Base-by-base conservation (phyloP, 2,888 invertebrate species). In the Agrochola lychnidis region DNA sequence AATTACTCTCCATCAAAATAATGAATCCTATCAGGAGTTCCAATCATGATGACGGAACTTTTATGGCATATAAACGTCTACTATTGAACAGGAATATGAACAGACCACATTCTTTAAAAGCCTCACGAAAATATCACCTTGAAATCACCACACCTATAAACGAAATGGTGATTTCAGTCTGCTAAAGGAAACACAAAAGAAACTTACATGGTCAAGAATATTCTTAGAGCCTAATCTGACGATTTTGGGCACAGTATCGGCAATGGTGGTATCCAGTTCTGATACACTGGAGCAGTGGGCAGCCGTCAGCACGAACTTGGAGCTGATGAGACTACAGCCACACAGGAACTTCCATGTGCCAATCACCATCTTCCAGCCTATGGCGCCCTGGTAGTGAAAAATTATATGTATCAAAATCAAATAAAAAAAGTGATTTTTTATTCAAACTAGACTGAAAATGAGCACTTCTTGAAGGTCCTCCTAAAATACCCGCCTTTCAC, bases 301-400 rank as follows among this genome's bases (percentile, higher is more conserved):
- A 1, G 98, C 98, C 1, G 98, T 98, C 51, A 98, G 89, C 2
- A 98, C 96, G 89, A 97, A 98, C 56, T 95, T 95, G 25, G 97
- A 94, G 70, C 97, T 97, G 75, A 98, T 97, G 7, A 98, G 93
- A 3, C 97, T 97, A 6, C 98, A 97, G 0, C 98, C 98, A 89
- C 98, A 98, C 85, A 93, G 92, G 84, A 95, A 95, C n/a, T 89
- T 67, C 91, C 93, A 95, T 0, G 87, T 86, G 2, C 91, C 89
- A 7, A 64, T 82, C 2, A 72, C 76, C 16, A 91, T 86, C 68
- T 88, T 87, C 95, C 94, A 94, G 0, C 95, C 95, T 76, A 95
- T 86, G 56, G 95, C 94, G n/a, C 90, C 94, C 94, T 94, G 86
- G 79, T 84, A 83, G 36, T 61, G 0, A 19, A 51, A 73, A 22